Evolutionary conservation across 2,797 vertebrate genomes (phyloP).

Genomic region (Decapterus maruadsi): DNA sequence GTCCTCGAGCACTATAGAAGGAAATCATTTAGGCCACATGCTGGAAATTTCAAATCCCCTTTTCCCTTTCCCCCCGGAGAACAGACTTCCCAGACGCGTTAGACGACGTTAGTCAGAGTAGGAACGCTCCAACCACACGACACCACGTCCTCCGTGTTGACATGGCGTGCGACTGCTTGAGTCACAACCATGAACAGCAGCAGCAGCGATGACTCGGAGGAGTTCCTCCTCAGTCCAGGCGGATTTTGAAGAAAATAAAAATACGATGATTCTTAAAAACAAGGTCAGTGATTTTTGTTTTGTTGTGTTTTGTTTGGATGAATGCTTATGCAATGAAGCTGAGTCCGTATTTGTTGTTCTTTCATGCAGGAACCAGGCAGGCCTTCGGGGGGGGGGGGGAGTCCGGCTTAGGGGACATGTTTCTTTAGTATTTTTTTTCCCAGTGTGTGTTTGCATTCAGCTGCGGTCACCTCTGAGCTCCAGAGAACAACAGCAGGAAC

Average conservation of each 20-base stretch:
- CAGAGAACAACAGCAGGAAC: slow-evolving; percentile 75
- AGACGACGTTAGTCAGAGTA: slow-evolving; percentile 3
- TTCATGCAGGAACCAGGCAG: slow-evolving; percentile 28
- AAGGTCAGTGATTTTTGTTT: slow-evolving; percentile 52
- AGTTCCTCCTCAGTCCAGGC: slow-evolving; percentile 40
- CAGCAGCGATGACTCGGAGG: slow-evolving; percentile 54
- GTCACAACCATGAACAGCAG: slow-evolving; percentile 36
- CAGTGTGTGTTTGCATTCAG: slow-evolving; percentile 26
- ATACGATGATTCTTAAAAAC: slow-evolving; percentile 49
- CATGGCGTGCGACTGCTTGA: slow-evolving; percentile 23
- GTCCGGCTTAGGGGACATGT: slow-evolving; percentile 55
- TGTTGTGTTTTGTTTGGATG: slow-evolving; percentile 17
- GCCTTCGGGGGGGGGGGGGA: slow-evolving; percentile 29
- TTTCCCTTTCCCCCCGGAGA: no score
- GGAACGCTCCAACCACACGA: neutral
- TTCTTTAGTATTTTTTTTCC: neutral
- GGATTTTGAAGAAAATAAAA: slow-evolving; percentile 32
- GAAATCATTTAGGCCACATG: no score
- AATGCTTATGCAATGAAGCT: slow-evolving; percentile 63
- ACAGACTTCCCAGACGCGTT: neutral
- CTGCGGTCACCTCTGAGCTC: slow-evolving; percentile 69
- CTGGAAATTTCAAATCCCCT: no score
- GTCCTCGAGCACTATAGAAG: no score
- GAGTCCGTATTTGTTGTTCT: slow-evolving; percentile 65
- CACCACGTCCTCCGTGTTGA: slow-evolving; percentile 16